Evolutionary conservation across 2,113 vertebrate genomes (phyloP), one percentile per base, ranked within the genome.

Genomic region (Natator depressus): DNA sequence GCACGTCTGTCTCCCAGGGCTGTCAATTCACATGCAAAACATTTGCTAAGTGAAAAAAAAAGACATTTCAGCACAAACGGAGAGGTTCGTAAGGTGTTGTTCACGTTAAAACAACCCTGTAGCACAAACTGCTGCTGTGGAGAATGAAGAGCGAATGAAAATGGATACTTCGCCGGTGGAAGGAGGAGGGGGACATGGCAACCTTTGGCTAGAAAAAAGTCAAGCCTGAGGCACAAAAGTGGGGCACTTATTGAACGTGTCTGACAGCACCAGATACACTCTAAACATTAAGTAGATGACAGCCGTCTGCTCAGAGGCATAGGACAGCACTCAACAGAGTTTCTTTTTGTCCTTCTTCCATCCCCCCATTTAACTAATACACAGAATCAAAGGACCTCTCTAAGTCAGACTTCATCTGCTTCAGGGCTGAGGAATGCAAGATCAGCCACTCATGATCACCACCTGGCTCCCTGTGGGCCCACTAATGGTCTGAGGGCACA

Each of bases 381-480:
- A 22, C 76, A 85, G 85, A 94, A 92, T 93, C 95, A 96, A 97
- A 95, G 75, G 54, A 92, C 80, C 57, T 91, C 4, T 8, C 20
- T 42, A 78, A 84, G 72, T 93, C 31, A 80, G 89, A 80, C 50
- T 27, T 88, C 85, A 84, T 93, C 90, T 96, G 93, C 93, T 96
- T 22, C 10, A 2, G 96, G 97, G 94, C 12, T 91, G 91, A 95
- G 91, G 94, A 96, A 95, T 91, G 95, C 90, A 95, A 94, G 10
- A 91, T 89, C 88, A 87, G 93, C 91, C 75, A 47, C 96, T 95
- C 59, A 22, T 29, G 29, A 81, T 84, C 62, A 78, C 82, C 80
- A 96, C 91, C 88, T 93, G 88, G 76, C 38, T 98, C 97, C 96
- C 98, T 76, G 54, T 46, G 96, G 96, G 96, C 89, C 75, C 49